Base-by-base conservation (phyloP, 2,797 vertebrate genomes). In the Sarcophilus harrisii region DNA sequence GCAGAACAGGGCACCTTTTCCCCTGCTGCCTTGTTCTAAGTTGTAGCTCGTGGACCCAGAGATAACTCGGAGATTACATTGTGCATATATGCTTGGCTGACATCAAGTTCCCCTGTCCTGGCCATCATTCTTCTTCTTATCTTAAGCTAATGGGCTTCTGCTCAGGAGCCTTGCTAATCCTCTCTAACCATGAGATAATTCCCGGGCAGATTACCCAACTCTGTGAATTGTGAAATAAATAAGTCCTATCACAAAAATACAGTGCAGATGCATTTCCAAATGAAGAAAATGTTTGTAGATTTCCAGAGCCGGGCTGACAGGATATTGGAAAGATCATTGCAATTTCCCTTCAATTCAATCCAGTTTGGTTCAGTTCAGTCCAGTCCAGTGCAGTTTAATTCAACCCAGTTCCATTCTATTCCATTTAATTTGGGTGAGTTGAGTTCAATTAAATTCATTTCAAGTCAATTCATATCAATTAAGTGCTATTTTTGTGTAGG, bases 121-220 rank as follows among this genome's bases (percentile, higher is more conserved):
- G 32, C 62, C 62, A n/a, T 21, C 62, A n/a, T n/a, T 38, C 16
- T 73, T 73, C 28, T 32, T 73, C 62, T 73, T 38, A n/a, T 38
- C 62, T 73, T 38, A 73, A 73, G 62, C 62, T 73, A 73, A 73
- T 73, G n/a, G 62, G n/a, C 62, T 73, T 73, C n/a, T 73, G 62
- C n/a, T 73, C 62, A 73, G 62, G 5, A 73, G n/a, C 32, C 14
- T 73, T 73, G 62, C 62, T 73, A 73, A 73, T n/a, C 62, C n/a
- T 73, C 62, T n/a, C 62, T 38, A n/a, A 73, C 62, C 62, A 59
- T 96, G 95, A 96, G 93, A 66, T 97, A 95, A 97, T 57, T 66
- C 8, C 92, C 27, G n/a, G 96, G 95, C 66, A 95, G 38, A 58
- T 90, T 60, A 95, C 94, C 95, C 96, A 92, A 60, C 55, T 94